Base-by-base conservation (phyloP, 2,888 invertebrate species). In the Synergus umbraculus region DNA sequence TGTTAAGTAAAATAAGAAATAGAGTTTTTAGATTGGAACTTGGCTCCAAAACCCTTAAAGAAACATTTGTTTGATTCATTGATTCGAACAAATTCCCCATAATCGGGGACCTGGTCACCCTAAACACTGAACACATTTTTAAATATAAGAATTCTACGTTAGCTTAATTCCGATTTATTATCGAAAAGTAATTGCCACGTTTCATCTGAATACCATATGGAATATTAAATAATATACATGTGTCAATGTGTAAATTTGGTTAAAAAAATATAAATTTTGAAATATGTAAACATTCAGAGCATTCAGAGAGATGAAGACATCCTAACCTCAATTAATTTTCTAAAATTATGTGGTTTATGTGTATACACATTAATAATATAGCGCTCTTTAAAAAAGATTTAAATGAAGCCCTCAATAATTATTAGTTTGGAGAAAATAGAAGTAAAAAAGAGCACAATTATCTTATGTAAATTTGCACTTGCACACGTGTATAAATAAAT, bases 301-400 rank as follows among this genome's bases (percentile, higher is more conserved):
- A 44, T 44, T 44, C 15, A 54, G 8, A 4, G 18, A 60, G 22
- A 22, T 9, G 22, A 22, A 60, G 5, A 29, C 7, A 9, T 63
- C 63, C 63, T 63, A 63, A 63, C 63, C 63, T 63, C 63, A 63
- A 54, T 54, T 10, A n/a, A 29, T 63, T 63, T 29, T 13, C 10
- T 29, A 1, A 29, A 12, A 63, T 63, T 13, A 5, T 37, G 37
- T 37, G 29, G 29, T 29, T 29, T 29, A 37, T 37, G 5, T 37
- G 4, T 37, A 5, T 29, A 63, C 2, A 63, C 2, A 29, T 63
- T 63, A 4, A 13, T 5, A 63, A 63, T 12, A 1, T 0, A 63
- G 10, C n/a, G 2, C 18, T 29, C 13, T 29, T 63, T 29, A 13
- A 0, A 13, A 63, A 29, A 29, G 1, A 63, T 29, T 29, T 3